A percentile compares a stretch with the other conserved stretches of the same genome.
Conservation (phyloP, 2,113 vertebrate genomes). For the Saccopteryx bilineata region DNA sequence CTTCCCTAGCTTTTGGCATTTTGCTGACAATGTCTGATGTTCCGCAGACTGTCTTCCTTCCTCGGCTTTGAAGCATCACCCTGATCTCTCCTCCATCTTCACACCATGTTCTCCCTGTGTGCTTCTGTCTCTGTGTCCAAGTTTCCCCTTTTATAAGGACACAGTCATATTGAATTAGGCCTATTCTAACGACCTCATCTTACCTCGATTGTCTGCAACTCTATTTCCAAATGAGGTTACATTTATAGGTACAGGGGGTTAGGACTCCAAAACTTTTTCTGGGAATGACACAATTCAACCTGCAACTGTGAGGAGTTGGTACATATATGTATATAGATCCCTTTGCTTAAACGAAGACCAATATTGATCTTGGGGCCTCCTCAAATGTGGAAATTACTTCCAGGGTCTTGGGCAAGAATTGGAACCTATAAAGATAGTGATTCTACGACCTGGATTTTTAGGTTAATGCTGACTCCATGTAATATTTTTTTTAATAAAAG, state of each 20-base stretch:
- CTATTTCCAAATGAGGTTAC: background rate
- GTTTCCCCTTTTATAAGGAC: background rate
- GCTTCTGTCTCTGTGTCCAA: background rate
- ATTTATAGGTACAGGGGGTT: background rate
- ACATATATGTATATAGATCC: background rate
- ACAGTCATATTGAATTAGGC: background rate
- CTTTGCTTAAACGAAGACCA: constrained; percentile 49
- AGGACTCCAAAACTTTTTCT: background rate
- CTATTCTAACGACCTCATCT: background rate
- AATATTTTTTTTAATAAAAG: constrained; percentile 47
- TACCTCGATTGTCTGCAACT: background rate
- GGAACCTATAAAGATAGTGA: background rate
- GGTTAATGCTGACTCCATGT: background rate
- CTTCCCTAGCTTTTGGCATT: background rate
- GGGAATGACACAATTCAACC: background rate
- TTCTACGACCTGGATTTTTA: background rate
- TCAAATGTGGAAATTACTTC: constrained; percentile 14
- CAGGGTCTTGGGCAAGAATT: background rate
- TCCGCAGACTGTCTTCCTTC: background rate
- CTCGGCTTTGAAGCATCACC: background rate
- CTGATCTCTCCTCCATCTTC: background rate
- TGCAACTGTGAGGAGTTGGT: background rate
- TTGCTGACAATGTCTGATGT: background rate
- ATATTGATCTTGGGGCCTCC: background rate
- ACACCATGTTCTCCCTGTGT: background rate